phyloP scores from a whole-genome alignment of 2,888 invertebrate genomes.

The Leptopilina syphax region DNA sequence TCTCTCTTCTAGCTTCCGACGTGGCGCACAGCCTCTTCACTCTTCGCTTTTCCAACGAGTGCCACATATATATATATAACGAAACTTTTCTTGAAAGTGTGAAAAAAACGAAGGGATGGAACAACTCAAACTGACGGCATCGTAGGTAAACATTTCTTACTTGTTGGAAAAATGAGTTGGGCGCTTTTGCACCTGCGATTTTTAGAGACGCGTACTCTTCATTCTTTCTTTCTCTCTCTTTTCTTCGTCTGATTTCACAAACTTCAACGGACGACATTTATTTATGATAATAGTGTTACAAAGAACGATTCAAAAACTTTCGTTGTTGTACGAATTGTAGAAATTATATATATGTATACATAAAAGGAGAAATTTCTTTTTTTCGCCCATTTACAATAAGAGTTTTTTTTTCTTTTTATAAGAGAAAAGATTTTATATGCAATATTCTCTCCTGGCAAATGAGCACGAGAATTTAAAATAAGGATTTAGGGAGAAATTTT shows the following conservation, averaged over 20 bases:
- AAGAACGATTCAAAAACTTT: conserved; percentile 1
- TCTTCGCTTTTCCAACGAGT: conserved; percentile 13
- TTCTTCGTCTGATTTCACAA: conserved; percentile 7
- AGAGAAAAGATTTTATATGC: too few relatives aligned
- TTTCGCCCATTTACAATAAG: too few relatives aligned
- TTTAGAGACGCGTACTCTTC: background rate
- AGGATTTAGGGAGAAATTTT: too few relatives aligned
- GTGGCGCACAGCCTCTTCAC: background rate
- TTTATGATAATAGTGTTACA: background rate
- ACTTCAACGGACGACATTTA: background rate
- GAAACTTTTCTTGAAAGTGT: conserved; percentile 32
- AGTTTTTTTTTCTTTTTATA: too few relatives aligned
- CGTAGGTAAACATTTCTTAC: conserved; percentile 27
- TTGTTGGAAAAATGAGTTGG: conserved; percentile 1
- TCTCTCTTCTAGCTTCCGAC: too few relatives aligned
- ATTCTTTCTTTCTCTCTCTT: background rate
- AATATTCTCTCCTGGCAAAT: too few relatives aligned
- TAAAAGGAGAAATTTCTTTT: background rate
- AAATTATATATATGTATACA: background rate
- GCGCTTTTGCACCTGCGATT: conserved; percentile 28
- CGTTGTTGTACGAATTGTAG: conserved; percentile 4
- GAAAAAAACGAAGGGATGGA: background rate
- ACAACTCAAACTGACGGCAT: conserved; percentile 1
- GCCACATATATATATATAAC: background rate
- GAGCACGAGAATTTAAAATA: too few relatives aligned